phyloP scores from a whole-genome alignment of 2,113 vertebrate genomes.

The Melanotaenia duboulayi region DNA sequence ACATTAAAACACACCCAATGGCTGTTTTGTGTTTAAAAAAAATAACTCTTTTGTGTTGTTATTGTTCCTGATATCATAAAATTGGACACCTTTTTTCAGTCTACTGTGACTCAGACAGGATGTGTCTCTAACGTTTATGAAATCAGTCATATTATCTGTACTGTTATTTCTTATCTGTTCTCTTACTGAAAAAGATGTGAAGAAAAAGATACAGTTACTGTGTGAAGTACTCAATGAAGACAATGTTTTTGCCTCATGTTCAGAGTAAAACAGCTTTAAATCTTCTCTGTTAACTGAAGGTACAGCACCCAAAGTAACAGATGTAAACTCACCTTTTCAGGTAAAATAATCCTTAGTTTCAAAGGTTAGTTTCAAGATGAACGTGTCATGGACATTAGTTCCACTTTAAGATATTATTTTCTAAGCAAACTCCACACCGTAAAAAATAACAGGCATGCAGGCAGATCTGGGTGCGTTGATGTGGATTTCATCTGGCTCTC shows the following conservation, averaged over 20 bases:
- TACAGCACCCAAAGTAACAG: neutral
- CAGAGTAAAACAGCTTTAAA: neutral
- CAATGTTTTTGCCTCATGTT: neutral
- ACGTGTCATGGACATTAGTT: slow-evolving; percentile 36
- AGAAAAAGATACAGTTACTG: neutral
- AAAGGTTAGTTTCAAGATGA: slow-evolving; percentile 28
- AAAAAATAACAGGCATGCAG: slow-evolving; percentile 12
- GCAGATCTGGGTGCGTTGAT: slow-evolving; percentile 50
- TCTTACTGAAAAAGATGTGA: neutral
- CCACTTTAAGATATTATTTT: slow-evolving; percentile 2
- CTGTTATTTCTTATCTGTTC: neutral
- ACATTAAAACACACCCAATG: neutral
- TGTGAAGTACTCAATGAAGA: neutral
- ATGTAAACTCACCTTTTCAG: slow-evolving; percentile 67
- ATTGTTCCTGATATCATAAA: neutral
- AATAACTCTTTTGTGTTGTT: neutral
- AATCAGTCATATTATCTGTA: neutral
- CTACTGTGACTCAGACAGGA: neutral
- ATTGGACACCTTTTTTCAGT: slow-evolving; percentile 1
- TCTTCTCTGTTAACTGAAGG: slow-evolving; percentile 29
- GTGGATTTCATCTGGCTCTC: slow-evolving; percentile 50
- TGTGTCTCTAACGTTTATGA: neutral
- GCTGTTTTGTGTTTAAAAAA: neutral
- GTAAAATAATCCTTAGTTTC: slow-evolving; percentile 35
- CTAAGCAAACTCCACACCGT: slow-evolving; percentile 9